Conservation (phyloP, 2,888 invertebrate genomes). For the Dendrolimus pini region DNA sequence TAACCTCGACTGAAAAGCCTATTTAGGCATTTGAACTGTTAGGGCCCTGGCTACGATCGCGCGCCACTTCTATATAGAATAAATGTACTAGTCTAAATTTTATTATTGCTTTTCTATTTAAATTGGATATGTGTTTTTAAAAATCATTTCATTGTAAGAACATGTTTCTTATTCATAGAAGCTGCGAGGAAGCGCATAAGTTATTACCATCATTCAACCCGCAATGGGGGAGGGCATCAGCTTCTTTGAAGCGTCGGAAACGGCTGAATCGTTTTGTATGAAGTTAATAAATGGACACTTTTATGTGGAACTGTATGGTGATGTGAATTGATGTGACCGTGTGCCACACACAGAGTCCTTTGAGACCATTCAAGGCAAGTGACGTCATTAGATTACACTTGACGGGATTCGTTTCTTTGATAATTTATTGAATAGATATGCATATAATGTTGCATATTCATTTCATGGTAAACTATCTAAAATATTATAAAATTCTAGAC, state of each 20-base stretch:
- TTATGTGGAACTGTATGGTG: neutral
- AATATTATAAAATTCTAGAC: too few relatives aligned
- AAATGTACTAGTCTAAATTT: neutral
- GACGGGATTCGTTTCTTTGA: too few relatives aligned
- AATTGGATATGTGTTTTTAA: slow-evolving; percentile 1
- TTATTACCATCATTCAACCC: neutral
- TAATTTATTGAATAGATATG: too few relatives aligned
- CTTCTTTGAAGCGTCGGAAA: neutral
- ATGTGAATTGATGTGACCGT: neutral
- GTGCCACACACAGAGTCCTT: neutral
- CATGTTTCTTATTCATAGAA: neutral
- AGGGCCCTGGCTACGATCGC: too few relatives aligned
- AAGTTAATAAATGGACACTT: neutral
- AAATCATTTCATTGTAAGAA: neutral
- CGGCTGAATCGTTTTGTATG: neutral
- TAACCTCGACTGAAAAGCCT: too few relatives aligned
- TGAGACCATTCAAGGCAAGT: neutral
- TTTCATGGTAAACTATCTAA: too few relatives aligned
- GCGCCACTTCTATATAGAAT: too few relatives aligned
- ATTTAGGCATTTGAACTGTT: too few relatives aligned
- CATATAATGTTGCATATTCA: too few relatives aligned
- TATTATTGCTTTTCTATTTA: neutral
- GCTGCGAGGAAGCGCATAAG: neutral
- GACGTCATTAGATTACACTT: neutral
- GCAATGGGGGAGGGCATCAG: neutral